Evolutionary conservation across 2,888 invertebrate species (phyloP), one percentile per base, ranked within the genome.

Genomic region (Tinea trinotella): DNA sequence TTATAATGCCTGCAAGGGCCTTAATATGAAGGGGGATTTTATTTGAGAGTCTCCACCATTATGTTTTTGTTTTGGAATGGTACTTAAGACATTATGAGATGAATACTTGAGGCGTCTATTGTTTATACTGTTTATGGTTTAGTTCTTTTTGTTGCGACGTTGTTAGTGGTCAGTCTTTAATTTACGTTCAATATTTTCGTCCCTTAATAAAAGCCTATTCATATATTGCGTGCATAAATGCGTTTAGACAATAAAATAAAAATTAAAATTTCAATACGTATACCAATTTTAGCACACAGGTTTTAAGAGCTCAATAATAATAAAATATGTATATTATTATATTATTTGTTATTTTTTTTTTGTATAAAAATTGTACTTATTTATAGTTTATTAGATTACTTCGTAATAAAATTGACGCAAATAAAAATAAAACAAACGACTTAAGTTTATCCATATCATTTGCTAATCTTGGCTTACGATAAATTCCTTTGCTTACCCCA

Each of bases 1-100:
- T 72, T 65, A 64, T 58, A 60, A 65, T 61, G 62, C 64, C 63
- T 64, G 13, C 54, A 57, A 65, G 67, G 48, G 56, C 54, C 52
- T 13, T 18, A 30, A 22, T 40, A 40, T 18, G 52, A 36, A 50
- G 40, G 40, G 52, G 48, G 49, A 22, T 40, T 56, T 49, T 55
- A 48, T 53, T 52, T 20, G 53, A 24, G 52, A 19, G 24, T 50
- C 22, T 50, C 54, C 30, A 36, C 50, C 18, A 19, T 50, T 52
- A 52, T 52, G 44, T 40, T 52, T 55, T 36, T 19, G 20, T 15
- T 24, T 15, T 2, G 13, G 3, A 46, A 46, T 10, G 40, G 40
- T 40, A 12, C 40, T 40, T 40, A 40, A 15, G 15, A 40, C 12
- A n/a, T 15, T 40, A 40, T 40, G 40, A 13, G 13, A 30, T 30